Percentiles rank a stretch among this genome's conserved stretches.
These are phyloP conservation scores for Basileuterus tristriatus DNA, from an alignment of 2,797 vertebrate genomes.

Conservation along the genomic window DNA sequence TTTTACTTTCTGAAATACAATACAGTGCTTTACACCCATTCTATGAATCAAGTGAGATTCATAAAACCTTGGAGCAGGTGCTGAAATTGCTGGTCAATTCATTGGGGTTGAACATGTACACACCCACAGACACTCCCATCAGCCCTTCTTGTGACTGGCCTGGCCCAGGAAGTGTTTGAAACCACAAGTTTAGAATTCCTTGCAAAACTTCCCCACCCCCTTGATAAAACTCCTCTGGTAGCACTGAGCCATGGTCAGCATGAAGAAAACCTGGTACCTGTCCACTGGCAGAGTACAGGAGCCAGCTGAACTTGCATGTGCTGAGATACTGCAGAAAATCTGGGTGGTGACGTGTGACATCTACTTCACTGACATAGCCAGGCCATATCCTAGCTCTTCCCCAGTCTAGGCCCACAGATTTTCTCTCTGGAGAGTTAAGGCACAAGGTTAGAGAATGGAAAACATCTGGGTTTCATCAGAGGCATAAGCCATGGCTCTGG, in stretches of 20 bases:
- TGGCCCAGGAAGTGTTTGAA: not conserved
- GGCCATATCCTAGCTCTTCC: not conserved
- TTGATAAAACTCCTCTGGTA: not conserved
- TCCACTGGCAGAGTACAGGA: not conserved
- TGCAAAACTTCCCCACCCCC: not conserved
- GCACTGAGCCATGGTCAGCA: not conserved
- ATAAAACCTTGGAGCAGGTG: not conserved
- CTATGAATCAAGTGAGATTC: not conserved
- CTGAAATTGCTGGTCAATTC: not conserved
- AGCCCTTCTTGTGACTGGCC: not conserved
- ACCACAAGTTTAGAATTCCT: not conserved
- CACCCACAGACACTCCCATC: not conserved
- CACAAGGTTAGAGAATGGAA: not conserved
- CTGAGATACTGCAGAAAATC: not conserved
- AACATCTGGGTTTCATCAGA: not conserved
- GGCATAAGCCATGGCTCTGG: not conserved
- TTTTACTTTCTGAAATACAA: not conserved
- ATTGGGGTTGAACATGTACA: not conserved
- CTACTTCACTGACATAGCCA: not conserved
- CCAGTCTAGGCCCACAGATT: not conserved
- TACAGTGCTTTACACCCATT: not conserved
- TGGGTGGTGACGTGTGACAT: not conserved
- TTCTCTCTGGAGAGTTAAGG: not conserved
- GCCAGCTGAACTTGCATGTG: not conserved
- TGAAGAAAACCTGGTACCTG: not conserved